These are phyloP conservation scores for Pseudoips prasinana DNA, from an alignment of 2,888 invertebrate genomes.

Conservation along the genomic window DNA sequence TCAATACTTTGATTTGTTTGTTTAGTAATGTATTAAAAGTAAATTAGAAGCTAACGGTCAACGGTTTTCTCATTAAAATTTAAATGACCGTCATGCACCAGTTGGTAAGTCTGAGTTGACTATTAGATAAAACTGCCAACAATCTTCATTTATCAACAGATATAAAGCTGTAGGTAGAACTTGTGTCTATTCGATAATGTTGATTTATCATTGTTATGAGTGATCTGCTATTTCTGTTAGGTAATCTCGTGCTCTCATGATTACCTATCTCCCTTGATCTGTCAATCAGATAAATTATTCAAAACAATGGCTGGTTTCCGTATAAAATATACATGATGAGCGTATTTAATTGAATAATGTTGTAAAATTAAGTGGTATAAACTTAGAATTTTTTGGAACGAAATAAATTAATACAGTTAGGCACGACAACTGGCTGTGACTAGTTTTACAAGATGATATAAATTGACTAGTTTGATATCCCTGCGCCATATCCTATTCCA, in stretches of 20 bases:
- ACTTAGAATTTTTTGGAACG: too few relatives aligned
- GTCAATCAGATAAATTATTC: conserved; percentile 14
- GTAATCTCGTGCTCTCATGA: conserved; percentile 10
- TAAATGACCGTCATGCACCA: too few relatives aligned
- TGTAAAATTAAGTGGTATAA: too few relatives aligned
- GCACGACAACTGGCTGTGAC: conserved; percentile 4
- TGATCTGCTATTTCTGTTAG: conserved; percentile 1
- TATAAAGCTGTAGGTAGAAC: conserved; percentile 1
- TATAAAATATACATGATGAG: too few relatives aligned
- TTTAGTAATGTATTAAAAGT: too few relatives aligned
- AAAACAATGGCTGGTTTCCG: conserved; percentile 15
- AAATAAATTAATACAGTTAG: conserved; percentile 9
- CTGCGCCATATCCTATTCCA: conserved; percentile 8
- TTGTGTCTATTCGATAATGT: too few relatives aligned
- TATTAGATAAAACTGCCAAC: conserved; percentile 21
- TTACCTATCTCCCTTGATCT: conserved; percentile 13
- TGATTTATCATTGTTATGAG: too few relatives aligned
- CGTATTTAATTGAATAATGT: too few relatives aligned
- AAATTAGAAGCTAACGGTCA: too few relatives aligned
- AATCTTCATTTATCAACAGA: conserved; percentile 5
- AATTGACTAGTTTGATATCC: conserved; percentile 21
- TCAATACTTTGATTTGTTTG: conserved; percentile 4
- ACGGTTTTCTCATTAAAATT: too few relatives aligned
- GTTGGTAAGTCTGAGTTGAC: too few relatives aligned
- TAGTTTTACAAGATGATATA: conserved; percentile 13